Conservation (phyloP, 2,113 vertebrate genomes). For the Labeo rohita region DNA sequence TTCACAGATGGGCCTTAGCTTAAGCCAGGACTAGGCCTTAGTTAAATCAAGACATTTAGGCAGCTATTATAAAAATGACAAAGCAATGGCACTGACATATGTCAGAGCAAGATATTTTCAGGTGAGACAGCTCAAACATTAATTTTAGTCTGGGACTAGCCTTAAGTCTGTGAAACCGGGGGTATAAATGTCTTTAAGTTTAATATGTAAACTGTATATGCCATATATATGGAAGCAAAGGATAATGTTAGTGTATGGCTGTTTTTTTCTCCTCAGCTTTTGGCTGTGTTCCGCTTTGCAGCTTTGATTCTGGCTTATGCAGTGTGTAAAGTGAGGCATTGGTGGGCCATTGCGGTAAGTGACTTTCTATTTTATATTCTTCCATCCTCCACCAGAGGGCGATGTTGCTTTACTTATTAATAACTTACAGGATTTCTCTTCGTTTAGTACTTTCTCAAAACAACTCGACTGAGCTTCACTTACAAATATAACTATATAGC, state of each 20-base stretch:
- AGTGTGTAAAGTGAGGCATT: slow-evolving; percentile 89
- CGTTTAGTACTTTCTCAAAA: neutral
- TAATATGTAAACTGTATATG: neutral
- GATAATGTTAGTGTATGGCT: neutral
- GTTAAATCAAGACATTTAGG: no score
- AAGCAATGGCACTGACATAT: no score
- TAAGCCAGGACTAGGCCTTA: no score
- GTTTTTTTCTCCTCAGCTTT: slow-evolving; percentile 75
- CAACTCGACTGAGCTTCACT: neutral
- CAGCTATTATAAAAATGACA: no score
- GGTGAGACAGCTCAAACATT: no score
- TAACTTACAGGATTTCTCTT: neutral
- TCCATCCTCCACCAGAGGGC: slow-evolving; percentile 30
- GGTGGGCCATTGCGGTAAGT: slow-evolving; percentile 97
- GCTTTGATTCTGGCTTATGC: slow-evolving; percentile 93
- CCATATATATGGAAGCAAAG: neutral
- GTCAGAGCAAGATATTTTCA: no score
- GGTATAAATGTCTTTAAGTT: neutral
- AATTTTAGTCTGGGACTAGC: no score
- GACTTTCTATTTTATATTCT: neutral
- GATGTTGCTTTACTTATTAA: slow-evolving; percentile 16
- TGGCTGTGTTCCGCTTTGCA: slow-evolving; percentile 93
- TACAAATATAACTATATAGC: no score
- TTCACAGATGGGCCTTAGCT: no score
- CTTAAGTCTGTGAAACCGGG: no score